Conservation (phyloP, 2,797 vertebrate species). For the Ctenosaura bakeri region DNA sequence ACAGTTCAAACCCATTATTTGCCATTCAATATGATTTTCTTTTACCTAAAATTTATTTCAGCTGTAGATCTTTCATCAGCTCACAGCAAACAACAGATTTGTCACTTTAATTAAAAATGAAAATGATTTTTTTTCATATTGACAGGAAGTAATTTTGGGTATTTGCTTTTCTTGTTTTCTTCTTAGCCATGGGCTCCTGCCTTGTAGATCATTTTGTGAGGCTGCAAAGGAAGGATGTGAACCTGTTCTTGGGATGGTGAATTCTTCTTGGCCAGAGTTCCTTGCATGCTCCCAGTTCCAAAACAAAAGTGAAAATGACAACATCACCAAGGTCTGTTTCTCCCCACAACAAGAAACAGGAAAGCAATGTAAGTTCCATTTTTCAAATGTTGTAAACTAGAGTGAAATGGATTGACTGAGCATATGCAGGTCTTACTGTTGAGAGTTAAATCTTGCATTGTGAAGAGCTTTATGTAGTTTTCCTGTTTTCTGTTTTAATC, state of each 20-base stretch:
- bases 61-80: not conserved
- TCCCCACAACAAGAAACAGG: constrained; percentile 86
- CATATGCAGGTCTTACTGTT: not conserved
- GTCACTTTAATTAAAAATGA: constrained; percentile 10
- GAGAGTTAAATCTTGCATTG: not conserved
- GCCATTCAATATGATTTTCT: not conserved
- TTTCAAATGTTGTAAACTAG: not conserved
- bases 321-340: constrained; percentile 82
- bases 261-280: constrained; percentile 93
- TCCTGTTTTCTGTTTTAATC: not conserved
- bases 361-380: constrained; percentile 83
- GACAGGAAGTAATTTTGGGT: not conserved
- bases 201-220: constrained; percentile 93
- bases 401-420: not conserved
- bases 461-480: not conserved
- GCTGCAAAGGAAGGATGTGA: constrained; percentile 92
- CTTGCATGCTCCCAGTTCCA: constrained; percentile 93
- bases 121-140: not conserved
- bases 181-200: constrained; percentile 84
- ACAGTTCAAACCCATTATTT: not conserved
- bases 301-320: constrained; percentile 77
- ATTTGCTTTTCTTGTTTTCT: constrained; percentile 44
- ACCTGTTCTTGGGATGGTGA: constrained; percentile 91
- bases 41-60: not conserved
- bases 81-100: not conserved